A percentile compares a stretch with the other conserved stretches of the same genome.
These are phyloP conservation scores for Rhadina sibilatrix DNA, from an alignment of 2,113 vertebrate genomes.

Conservation along the genomic window DNA sequence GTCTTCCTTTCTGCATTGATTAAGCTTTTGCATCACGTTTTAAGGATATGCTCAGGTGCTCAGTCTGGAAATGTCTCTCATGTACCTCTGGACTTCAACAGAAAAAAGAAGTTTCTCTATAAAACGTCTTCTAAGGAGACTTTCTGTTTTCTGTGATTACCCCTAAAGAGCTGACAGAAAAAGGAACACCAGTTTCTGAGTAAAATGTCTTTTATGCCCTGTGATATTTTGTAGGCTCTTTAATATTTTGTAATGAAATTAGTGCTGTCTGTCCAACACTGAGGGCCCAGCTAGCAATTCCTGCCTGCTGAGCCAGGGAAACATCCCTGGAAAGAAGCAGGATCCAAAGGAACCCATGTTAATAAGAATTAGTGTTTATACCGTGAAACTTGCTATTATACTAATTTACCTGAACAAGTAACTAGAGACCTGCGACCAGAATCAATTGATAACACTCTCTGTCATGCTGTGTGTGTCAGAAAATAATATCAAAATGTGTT, in stretches of 20 bases:
- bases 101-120: not conserved
- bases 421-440: not conserved
- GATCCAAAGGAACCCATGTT: not conserved
- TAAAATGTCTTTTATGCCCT: not conserved
- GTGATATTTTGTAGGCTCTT: not conserved
- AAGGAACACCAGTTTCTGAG: not conserved
- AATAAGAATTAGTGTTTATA: not conserved
- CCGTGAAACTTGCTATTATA: not conserved
- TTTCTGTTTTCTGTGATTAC: not conserved
- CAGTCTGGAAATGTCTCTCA: not conserved
- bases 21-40: not conserved
- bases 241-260: not conserved
- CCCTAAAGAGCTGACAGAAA: not conserved
- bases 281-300: not conserved
- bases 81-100: not conserved
- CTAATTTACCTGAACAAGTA: not conserved
- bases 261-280: not conserved
- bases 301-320: not conserved
- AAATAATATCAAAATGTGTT: not conserved
- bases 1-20: not conserved
- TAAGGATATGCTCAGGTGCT: not conserved
- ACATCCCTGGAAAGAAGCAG: not conserved
- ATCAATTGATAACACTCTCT: not conserved
- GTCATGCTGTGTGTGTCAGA: not conserved
- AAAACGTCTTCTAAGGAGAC: not conserved